These are phyloP conservation scores for Cephalopachus bancanus DNA, from an alignment of 2,797 vertebrate species.

Conservation along the genomic window DNA sequence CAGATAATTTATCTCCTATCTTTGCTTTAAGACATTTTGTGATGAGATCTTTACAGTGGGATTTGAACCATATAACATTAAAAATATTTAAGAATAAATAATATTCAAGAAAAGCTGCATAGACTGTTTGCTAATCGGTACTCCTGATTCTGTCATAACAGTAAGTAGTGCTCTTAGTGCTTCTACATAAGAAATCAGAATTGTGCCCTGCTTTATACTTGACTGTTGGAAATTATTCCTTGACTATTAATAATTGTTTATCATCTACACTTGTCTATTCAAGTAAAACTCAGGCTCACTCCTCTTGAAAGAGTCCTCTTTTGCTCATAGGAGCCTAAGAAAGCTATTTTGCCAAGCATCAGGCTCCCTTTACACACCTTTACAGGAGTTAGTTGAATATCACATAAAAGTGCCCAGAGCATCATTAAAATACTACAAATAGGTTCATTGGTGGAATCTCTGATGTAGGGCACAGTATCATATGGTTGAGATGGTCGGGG, in stretches of 20 bases:
- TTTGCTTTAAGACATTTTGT: conserved; percentile 59
- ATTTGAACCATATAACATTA: conserved; percentile 22
- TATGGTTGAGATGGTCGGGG: conserved; percentile 11
- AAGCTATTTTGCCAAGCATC: conserved; percentile 9
- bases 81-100: conserved; percentile 42
- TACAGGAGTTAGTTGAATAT: conserved; percentile 49
- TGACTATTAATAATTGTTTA: background rate
- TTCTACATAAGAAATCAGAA: conserved; percentile 36
- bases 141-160: background rate
- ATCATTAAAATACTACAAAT: conserved; percentile 74
- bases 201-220: background rate
- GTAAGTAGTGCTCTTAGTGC: background rate
- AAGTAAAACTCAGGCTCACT: background rate
- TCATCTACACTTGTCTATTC: background rate
- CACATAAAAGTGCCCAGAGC: conserved; percentile 57
- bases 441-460: conserved; percentile 65
- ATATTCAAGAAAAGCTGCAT: background rate
- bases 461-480: conserved; percentile 58
- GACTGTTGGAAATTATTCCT: conserved; percentile 34
- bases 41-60: conserved; percentile 19
- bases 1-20: conserved; percentile 21
- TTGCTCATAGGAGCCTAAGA: background rate
- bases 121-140: background rate
- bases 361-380: background rate
- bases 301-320: background rate